These are phyloP conservation scores for Podiceps cristatus DNA, from an alignment of 2,113 vertebrate species.

Conservation along the genomic window DNA sequence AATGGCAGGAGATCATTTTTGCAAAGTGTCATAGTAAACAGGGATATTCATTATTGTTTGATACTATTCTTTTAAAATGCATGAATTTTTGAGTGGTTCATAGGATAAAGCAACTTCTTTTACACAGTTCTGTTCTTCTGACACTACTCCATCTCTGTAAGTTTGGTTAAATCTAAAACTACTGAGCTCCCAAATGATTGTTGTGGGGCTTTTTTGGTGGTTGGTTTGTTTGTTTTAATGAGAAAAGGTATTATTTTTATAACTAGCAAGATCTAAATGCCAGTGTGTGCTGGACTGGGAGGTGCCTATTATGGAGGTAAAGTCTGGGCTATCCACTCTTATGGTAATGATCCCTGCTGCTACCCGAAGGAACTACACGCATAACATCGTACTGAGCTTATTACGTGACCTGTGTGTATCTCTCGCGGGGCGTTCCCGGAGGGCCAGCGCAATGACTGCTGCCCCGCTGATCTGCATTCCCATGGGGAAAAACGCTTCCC, in stretches of 20 bases:
- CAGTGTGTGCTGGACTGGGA: neutral
- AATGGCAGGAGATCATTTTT: neutral
- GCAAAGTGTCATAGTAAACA: neutral
- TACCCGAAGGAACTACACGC: neutral
- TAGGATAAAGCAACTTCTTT: neutral
- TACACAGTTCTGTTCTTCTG: neutral
- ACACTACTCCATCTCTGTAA: neutral
- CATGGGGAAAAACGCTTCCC: accelerated
- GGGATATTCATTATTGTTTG: neutral
- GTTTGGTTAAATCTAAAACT: neutral
- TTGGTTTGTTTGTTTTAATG: neutral
- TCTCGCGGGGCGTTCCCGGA: neutral
- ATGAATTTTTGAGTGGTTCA: neutral
- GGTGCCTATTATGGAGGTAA: neutral
- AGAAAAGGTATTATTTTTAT: neutral
- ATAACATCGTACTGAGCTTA: neutral
- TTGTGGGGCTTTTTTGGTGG: accelerated
- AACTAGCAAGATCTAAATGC: neutral
- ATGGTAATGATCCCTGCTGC: neutral
- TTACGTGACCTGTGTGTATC: neutral
- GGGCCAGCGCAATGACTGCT: neutral
- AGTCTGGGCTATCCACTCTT: neutral
- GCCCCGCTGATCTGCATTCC: neutral
- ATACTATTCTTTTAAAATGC: neutral
- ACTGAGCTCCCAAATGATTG: neutral